These are phyloP conservation scores for Solen grandis DNA, from an alignment of 1,140 invertebrate genomes.

Conservation along the genomic window DNA sequence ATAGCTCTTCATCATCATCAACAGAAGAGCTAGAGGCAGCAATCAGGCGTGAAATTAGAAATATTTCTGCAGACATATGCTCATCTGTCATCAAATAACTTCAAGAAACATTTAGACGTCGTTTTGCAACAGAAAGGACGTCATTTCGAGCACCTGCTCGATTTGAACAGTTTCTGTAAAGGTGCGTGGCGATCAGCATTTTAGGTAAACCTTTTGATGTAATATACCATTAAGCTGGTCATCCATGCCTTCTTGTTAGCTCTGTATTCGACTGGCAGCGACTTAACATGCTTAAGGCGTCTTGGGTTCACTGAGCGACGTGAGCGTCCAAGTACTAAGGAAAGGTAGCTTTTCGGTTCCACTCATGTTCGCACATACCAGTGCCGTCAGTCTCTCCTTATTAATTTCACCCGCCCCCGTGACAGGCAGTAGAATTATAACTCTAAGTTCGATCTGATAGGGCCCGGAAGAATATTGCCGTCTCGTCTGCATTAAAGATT, in stretches of 20 bases:
- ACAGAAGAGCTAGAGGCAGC: too few species aligned
- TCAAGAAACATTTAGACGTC: too few species aligned
- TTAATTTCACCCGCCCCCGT: constrained; percentile 74
- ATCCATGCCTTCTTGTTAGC: constrained; percentile 63
- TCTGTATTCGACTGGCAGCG: constrained; percentile 40
- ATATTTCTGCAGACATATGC: too few species aligned
- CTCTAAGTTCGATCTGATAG: constrained; percentile 46
- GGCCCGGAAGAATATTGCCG: too few species aligned
- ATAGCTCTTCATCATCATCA: too few species aligned
- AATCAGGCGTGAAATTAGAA: too few species aligned
- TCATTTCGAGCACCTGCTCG: too few species aligned
- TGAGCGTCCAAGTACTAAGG: constrained; percentile 82
- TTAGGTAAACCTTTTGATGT: too few species aligned
- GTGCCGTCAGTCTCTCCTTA: constrained; percentile 81
- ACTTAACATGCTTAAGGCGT: constrained; percentile 79
- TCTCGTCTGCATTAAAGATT: constrained; percentile 63
- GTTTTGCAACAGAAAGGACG: too few species aligned
- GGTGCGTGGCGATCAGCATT: too few species aligned
- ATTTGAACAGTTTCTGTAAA: too few species aligned
- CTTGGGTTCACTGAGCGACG: constrained; percentile 79
- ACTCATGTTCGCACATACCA: constrained; percentile 79
- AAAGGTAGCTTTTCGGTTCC: constrained; percentile 81
- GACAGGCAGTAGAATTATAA: constrained; percentile 52
- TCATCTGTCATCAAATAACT: too few species aligned
- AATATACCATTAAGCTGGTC: constrained; percentile 47